Evolutionary conservation across 2,888 invertebrate species (phyloP).

Genomic region (Piscicola geometra): DNA sequence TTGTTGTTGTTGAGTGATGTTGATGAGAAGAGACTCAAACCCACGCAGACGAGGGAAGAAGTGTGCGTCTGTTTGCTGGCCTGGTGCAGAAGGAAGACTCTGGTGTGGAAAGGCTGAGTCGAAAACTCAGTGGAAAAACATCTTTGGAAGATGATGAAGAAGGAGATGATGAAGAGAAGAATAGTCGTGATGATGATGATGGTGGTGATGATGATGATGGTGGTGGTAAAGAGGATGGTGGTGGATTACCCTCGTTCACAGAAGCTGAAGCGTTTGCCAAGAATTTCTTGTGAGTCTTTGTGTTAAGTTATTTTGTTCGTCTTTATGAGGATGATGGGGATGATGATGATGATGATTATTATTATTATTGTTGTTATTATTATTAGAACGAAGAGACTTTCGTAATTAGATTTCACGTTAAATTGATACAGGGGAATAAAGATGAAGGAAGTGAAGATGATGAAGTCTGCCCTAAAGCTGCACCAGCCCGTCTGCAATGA

Average conservation of each 20-base stretch:
- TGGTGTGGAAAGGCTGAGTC: background rate
- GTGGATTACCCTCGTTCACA: background rate
- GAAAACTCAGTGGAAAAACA: too few relatives aligned
- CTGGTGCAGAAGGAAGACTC: slow-evolving; percentile 2
- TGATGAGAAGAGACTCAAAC: too few relatives aligned
- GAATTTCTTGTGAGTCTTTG: background rate
- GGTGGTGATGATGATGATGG: background rate
- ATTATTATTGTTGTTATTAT: too few relatives aligned
- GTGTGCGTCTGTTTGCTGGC: slow-evolving; percentile 13
- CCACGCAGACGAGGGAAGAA: slow-evolving; percentile 8
- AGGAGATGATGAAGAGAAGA: background rate
- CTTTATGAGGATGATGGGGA: too few relatives aligned
- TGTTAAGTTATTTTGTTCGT: too few relatives aligned
- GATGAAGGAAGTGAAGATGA: slow-evolving; percentile 11
- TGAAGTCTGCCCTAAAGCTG: background rate
- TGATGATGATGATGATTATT: too few relatives aligned
- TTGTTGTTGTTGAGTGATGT: background rate
- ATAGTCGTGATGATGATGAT: background rate
- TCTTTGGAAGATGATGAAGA: background rate
- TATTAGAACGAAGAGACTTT: too few relatives aligned
- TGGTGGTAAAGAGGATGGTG: background rate
- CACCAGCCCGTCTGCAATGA: background rate
- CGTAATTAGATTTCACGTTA: background rate
- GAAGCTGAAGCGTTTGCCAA: background rate
- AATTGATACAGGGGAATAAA: background rate